Conservation (phyloP, 2,113 vertebrate species). For the Colinus virginianus region DNA sequence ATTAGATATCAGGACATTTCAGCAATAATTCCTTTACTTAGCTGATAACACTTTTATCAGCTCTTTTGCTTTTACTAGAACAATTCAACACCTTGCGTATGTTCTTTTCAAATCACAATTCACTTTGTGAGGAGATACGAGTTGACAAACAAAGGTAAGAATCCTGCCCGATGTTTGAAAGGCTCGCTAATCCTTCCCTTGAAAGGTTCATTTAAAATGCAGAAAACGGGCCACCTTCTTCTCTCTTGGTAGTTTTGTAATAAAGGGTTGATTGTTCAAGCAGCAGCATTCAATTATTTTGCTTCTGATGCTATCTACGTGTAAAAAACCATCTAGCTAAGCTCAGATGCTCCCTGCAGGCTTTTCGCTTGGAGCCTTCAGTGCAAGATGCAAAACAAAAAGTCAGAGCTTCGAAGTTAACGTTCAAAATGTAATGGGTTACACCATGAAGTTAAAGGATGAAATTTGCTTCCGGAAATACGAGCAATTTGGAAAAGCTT, state of each 20-base stretch:
- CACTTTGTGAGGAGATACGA: background rate
- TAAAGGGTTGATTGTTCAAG: conserved; percentile 73
- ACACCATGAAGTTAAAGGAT: background rate
- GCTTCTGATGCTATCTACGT: conserved; percentile 71
- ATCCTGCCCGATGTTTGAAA: background rate
- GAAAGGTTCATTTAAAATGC: conserved; percentile 62
- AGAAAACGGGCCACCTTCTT: conserved; percentile 52
- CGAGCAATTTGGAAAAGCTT: background rate
- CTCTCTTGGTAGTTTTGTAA: conserved; percentile 28
- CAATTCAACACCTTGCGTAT: background rate
- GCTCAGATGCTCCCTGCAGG: background rate
- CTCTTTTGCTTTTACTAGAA: conserved; percentile 14
- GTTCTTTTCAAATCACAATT: background rate
- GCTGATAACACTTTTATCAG: background rate
- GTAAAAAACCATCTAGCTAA: conserved; percentile 47
- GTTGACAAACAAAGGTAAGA: background rate
- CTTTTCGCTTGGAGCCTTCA: conserved; percentile 28
- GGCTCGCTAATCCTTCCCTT: background rate
- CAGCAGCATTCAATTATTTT: conserved; percentile 62
- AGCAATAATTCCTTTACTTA: background rate
- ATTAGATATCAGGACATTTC: background rate
- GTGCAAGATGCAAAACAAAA: conserved; percentile 2
- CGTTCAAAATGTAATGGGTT: conserved; percentile 16
- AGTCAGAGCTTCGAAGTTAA: background rate
- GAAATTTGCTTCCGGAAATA: conserved; percentile 3